Evolutionary conservation across 2,888 invertebrate genomes (phyloP), one percentile per base, ranked within the genome.

Genomic region (Calameuta pallipes): DNA sequence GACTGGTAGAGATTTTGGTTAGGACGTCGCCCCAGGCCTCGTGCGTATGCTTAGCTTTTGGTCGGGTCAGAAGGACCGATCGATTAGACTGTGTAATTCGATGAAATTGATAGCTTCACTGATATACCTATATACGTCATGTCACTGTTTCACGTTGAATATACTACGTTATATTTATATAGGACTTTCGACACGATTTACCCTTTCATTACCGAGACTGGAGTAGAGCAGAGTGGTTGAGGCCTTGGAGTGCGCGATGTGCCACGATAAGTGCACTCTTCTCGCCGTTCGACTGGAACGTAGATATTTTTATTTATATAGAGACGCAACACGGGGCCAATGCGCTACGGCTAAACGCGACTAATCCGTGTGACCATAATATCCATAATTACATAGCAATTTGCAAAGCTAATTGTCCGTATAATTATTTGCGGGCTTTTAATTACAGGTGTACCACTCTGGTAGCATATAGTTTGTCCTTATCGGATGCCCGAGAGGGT

Each of bases 351-450:
- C 23, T 71, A 71, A 71, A 71, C 30, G 34, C 71, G 71, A 33
- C 31, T 31, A 71, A 71, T 37, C 36, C n/a, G 12, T 23, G 0
- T 23, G 34, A 35, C 36, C 37, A 37, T 74, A 74, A 74, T 74
- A 37, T 9, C 36, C n/a, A 30, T 36, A 37, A 74, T 36, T 74
- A 56, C 69, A 73, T 15, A 74, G 77, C 70, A 33, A 76, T 76
- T 56, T 35, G 74, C 70, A 69, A 35, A 74, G 56, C 35, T 76
- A 70, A 79, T 76, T 76, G 37, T 76, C 69, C 70, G 76, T 30
- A 15, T 37, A 76, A 76, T 70, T 34, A 70, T 36, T 9, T 1
- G 12, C 37, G 74, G 36, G 11, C 74, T 74, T 74, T 74, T 74
- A 74, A 74, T 74, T 37, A 23, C 74, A 23, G 74, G 36, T 36